Percentiles rank a stretch among this genome's conserved stretches.
These are phyloP conservation scores for Tupiocoris notatus DNA, from an alignment of 2,888 invertebrate genomes.

Conservation along the genomic window DNA sequence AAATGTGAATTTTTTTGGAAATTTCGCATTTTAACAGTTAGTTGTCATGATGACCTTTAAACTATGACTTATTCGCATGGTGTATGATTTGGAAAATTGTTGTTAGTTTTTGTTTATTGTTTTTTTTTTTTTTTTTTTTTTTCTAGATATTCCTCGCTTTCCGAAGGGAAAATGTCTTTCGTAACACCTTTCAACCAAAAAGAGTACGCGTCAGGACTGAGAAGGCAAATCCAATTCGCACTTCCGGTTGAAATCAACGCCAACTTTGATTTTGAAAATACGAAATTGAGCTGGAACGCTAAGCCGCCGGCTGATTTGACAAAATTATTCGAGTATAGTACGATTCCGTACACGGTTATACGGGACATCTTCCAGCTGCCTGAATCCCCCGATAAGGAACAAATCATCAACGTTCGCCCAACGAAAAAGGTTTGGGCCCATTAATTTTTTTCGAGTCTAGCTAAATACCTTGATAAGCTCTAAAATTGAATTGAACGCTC, in stretches of 20 bases:
- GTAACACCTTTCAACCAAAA: conserved; percentile 62
- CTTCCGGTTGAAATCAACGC: conserved; percentile 59
- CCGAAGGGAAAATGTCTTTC: conserved; percentile 65
- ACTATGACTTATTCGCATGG: no score
- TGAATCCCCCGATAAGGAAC: conserved; percentile 53
- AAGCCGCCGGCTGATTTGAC: conserved; percentile 58
- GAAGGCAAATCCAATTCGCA: conserved; percentile 61
- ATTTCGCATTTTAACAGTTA: no score
- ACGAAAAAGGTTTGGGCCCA: conserved; percentile 3
- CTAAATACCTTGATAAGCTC: no score
- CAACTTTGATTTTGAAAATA: conserved; percentile 57
- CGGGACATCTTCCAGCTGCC: conserved; percentile 60
- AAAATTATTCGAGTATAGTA: conserved; percentile 62
- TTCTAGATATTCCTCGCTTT: conserved; percentile 59
- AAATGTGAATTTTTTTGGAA: no score
- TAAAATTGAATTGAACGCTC: no score
- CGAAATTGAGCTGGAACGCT: conserved; percentile 56
- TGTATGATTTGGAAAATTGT: no score
- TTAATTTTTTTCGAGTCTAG: no score
- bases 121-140: no score
- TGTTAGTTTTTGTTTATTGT: no score
- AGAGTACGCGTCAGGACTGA: conserved; percentile 62
- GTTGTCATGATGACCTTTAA: no score
- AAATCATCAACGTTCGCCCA: conserved; percentile 9
- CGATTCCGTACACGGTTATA: conserved; percentile 64